phyloP scores from a whole-genome alignment of 2,797 vertebrate genomes.

The Bovichtus variegatus region DNA sequence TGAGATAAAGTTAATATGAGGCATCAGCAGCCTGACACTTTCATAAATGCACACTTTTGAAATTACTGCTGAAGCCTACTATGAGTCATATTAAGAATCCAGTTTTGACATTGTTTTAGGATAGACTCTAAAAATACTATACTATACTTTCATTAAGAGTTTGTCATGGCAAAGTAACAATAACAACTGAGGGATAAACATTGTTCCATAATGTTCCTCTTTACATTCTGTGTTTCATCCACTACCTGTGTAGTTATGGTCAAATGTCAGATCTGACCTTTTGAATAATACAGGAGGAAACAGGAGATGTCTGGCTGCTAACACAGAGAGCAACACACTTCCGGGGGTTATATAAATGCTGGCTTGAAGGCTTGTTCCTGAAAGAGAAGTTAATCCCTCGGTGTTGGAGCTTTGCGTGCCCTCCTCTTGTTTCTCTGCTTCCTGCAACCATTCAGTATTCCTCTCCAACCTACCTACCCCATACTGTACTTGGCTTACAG shows the following conservation, averaged over 20 bases:
- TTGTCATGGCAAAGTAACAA: not conserved
- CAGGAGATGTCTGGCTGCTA: constrained; percentile 58
- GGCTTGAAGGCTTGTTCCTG: constrained; percentile 14
- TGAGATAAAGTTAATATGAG: not conserved
- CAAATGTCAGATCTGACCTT: constrained; percentile 71
- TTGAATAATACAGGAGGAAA: constrained; percentile 83
- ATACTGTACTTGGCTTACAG: not conserved
- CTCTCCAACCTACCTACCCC: not conserved
- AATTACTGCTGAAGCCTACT: not conserved
- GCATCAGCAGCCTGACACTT: not conserved
- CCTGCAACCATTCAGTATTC: not conserved
- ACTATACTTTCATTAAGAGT: not conserved
- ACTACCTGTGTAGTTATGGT: constrained; percentile 52
- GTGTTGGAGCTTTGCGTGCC: not conserved
- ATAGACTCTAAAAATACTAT: not conserved
- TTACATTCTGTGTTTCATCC: not conserved
- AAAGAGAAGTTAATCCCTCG: constrained; percentile 30
- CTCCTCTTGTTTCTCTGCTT: not conserved
- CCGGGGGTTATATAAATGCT: constrained; percentile 26
- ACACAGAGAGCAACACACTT: constrained; percentile 46
- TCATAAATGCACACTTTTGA: too few relatives aligned
- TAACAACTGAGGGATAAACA: not conserved
- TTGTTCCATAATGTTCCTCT: not conserved
- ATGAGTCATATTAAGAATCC: not conserved
- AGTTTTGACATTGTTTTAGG: not conserved